phyloP scores from a whole-genome alignment of 1,140 invertebrate species.

The Drosophila nannoptera region DNA sequence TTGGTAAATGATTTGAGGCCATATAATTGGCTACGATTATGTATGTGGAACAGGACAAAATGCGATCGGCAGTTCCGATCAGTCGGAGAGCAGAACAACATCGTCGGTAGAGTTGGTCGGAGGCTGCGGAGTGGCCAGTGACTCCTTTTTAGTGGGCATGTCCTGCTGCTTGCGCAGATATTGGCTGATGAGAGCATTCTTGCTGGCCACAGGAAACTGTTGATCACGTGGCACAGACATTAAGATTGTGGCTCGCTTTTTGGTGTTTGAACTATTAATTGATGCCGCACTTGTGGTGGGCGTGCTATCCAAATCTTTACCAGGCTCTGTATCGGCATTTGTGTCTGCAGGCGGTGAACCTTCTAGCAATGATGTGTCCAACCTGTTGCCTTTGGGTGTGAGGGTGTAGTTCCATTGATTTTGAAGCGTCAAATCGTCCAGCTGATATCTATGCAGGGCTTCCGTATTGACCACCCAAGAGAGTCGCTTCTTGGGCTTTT shows the following conservation, averaged over 20 bases:
- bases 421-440: constrained; percentile 80
- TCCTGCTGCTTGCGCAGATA: constrained; percentile 80
- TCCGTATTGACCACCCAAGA: constrained; percentile 86
- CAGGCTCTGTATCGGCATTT: neutral
- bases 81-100: constrained; percentile 63
- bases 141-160: constrained; percentile 16
- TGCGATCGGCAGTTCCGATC: neutral
- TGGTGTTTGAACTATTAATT: constrained; percentile 36
- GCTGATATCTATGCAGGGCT: constrained; percentile 81
- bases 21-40: neutral
- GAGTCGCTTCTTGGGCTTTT: constrained; percentile 80
- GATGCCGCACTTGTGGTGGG: constrained; percentile 39
- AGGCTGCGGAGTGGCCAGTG: neutral
- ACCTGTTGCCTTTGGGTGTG: constrained; percentile 67
- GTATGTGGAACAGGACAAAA: neutral
- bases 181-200: constrained; percentile 81
- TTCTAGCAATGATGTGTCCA: constrained; percentile 37
- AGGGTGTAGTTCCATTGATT: constrained; percentile 82
- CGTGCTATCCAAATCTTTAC: constrained; percentile 14
- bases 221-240: constrained; percentile 74
- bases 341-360: constrained; percentile 26
- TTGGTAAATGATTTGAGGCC: neutral
- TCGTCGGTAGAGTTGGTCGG: constrained; percentile 20
- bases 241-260: constrained; percentile 79
- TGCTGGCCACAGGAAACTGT: constrained; percentile 55